Evolutionary conservation across 1,140 invertebrate genomes (phyloP).

Genomic region (Cotesia vestalis): DNA sequence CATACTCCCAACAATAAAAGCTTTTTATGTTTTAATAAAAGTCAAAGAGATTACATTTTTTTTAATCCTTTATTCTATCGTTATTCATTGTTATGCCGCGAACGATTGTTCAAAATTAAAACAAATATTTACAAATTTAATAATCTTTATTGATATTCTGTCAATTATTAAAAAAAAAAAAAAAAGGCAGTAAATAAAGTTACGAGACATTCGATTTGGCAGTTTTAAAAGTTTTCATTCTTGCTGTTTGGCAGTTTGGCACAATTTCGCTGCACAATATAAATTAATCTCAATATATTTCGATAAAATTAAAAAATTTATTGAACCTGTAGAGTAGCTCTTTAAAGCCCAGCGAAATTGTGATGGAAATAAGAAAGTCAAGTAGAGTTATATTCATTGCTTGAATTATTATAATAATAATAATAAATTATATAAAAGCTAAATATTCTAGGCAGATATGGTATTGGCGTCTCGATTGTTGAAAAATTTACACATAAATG

Average conservation of each 20-base stretch:
- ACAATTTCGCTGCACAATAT: slow-evolving; percentile 18
- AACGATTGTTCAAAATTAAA: no score
- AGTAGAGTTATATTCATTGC: no score
- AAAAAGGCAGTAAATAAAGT: slow-evolving; percentile 8
- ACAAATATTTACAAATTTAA: no score
- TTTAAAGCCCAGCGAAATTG: no score
- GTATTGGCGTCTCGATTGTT: slow-evolving; percentile 22
- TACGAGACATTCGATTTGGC: slow-evolving; percentile 36
- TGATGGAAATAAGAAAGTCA: no score
- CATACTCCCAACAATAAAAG: neutral
- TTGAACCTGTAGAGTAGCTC: no score
- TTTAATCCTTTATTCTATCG: neutral
- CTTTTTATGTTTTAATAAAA: neutral
- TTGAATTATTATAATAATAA: neutral
- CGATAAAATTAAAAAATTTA: no score
- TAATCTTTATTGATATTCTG: no score
- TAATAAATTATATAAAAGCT: slow-evolving; percentile 15
- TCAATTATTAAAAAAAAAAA: neutral
- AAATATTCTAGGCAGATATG: slow-evolving; percentile 25
- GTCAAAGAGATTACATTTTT: neutral
- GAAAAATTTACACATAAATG: slow-evolving; percentile 27
- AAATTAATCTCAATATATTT: neutral
- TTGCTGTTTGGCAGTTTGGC: slow-evolving; percentile 35
- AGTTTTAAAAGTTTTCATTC: slow-evolving; percentile 27
- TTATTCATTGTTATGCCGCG: neutral